Evolutionary conservation across 2,113 vertebrate genomes (phyloP).

Genomic region (Percina caprodes): DNA sequence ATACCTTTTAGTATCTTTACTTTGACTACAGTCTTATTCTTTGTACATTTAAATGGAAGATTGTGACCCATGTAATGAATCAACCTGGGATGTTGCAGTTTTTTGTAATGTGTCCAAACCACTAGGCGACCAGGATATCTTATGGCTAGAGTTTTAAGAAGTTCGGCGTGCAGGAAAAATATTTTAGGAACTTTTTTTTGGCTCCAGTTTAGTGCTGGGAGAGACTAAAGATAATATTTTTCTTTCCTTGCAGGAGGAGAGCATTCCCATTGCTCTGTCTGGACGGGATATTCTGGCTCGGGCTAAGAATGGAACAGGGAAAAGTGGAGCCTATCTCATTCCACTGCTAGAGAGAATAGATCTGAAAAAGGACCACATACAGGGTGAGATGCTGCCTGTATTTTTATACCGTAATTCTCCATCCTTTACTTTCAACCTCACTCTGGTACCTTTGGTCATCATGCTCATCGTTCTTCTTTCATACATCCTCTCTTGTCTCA

Average conservation of each 20-base stretch:
- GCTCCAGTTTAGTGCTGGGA: neutral
- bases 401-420: neutral
- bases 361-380: constrained; percentile 86
- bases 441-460: neutral
- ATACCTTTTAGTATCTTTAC: neutral
- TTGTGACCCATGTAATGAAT: neutral
- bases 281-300: constrained; percentile 85
- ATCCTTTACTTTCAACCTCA: neutral
- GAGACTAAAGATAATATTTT: neutral
- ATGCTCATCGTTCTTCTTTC: neutral
- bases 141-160: neutral
- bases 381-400: constrained; percentile 70
- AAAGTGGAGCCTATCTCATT: constrained; percentile 87
- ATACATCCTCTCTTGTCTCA: neutral
- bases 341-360: constrained; percentile 87
- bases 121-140: no score
- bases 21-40: neutral
- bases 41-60: neutral
- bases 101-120: neutral
- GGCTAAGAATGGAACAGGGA: constrained; percentile 87
- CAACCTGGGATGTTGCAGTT: neutral
- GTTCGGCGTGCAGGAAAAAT: neutral
- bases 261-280: constrained; percentile 86
- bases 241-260: constrained; percentile 83
- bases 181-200: neutral